These are phyloP conservation scores for Penaeus japonicus DNA, from an alignment of 1,140 invertebrate species.

Conservation along the genomic window DNA sequence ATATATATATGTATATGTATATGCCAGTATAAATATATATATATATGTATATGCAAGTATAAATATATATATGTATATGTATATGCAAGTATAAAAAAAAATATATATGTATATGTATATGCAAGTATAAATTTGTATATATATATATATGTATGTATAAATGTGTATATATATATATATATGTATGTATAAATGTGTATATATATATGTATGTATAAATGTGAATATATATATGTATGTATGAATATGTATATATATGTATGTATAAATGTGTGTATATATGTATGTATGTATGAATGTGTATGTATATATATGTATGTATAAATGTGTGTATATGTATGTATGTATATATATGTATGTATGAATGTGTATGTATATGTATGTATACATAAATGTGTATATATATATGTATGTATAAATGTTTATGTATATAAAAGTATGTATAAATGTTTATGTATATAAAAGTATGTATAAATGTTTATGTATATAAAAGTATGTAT, in stretches of 20 bases:
- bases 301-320: not conserved
- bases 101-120: no score
- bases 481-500: not conserved
- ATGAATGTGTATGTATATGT: not conserved
- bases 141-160: no score
- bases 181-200: no score
- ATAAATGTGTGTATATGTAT: not conserved
- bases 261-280: not conserved
- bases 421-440: not conserved
- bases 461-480: not conserved
- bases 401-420: not conserved
- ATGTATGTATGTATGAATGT: not conserved
- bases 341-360: not conserved
- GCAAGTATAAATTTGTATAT: no score
- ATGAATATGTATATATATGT: not conserved
- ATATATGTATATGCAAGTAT: not conserved
- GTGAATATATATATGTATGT: not conserved
- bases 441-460: not conserved
- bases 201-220: not conserved
- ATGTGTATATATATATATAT: no score
- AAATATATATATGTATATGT: not conserved
- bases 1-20: not conserved
- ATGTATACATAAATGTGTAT: not conserved
- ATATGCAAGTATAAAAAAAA: no score
- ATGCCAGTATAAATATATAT: not conserved